A percentile compares a stretch with the other conserved stretches of the same genome.
Conservation (phyloP, 1,140 invertebrate genomes). For the Acromyrmex echinatior region DNA sequence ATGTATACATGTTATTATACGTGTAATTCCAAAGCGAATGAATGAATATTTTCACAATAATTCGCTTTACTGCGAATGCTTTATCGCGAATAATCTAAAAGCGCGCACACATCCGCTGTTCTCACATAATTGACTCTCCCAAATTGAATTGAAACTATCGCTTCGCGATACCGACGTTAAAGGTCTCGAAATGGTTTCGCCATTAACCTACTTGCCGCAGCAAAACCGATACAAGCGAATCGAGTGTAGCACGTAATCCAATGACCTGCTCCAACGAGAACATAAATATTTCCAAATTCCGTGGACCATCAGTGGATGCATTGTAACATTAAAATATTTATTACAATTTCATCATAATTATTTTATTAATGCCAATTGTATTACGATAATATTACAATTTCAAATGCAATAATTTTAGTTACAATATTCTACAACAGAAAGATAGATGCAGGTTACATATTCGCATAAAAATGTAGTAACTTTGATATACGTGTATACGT, state of each 20-base stretch:
- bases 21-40: constrained; percentile 11
- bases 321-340: constrained; percentile 25
- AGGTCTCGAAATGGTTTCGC: constrained; percentile 58
- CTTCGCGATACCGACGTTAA: constrained; percentile 45
- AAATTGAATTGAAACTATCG: constrained; percentile 58
- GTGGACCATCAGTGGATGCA: background rate
- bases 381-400: constrained; percentile 12
- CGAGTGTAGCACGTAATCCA: constrained; percentile 55
- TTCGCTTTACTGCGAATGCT: constrained; percentile 28
- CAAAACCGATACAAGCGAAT: constrained; percentile 59
- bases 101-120: constrained; percentile 7
- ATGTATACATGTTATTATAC: background rate
- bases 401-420: constrained; percentile 38
- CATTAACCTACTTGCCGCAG: constrained; percentile 59
- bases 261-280: constrained; percentile 41
- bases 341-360: constrained; percentile 1
- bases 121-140: constrained; percentile 25
- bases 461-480: constrained; percentile 73
- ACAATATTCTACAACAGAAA: constrained; percentile 47
- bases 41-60: constrained; percentile 55
- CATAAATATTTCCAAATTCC: constrained; percentile 26
- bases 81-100: constrained; percentile 35
- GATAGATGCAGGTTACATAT: constrained; percentile 38
- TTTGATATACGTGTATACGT: background rate
- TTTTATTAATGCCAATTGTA: constrained; percentile 14